Base-by-base conservation (phyloP, 2,888 invertebrate species). In the Hipparchia sbordonii region DNA sequence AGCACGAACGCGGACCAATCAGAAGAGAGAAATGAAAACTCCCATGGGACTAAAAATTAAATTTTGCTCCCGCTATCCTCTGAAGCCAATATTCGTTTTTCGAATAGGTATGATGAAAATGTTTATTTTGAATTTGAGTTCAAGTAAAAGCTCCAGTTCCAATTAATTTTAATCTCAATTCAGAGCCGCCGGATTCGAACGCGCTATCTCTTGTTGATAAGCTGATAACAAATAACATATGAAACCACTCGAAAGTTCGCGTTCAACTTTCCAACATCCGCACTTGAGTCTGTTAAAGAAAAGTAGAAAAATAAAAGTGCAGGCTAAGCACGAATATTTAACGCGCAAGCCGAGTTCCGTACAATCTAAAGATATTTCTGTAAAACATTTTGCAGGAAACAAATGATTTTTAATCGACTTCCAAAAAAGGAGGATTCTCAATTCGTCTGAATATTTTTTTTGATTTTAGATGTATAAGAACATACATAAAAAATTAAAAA, bases 151-250 rank as follows among this genome's bases (percentile, higher is more conserved):
- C 13, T 12, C 3, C 61, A 61, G 13, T 0, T n/a, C 46, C 46
- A 67, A 67, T 67, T 57, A 10, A 67, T 59, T 67, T 67, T 48
- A 59, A 57, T 67, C 67, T 59, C 48, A 51, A 33, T 67, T 48
- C 57, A 46, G 23, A 59, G 23, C 13, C 46, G 56, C n/a, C 23
- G 56, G 67, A 45, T 48, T 2, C 46, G 59, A 56, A 45, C 48
- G 7, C 33, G 51, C 65, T 67, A 67, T 67, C 67, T 67, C 48
- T 65, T 12, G 23, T 59, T 59, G 67, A 67, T 67, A 67, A 67
- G 7, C 67, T 4, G 67, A 67, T 67, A 67, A 59, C 67, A 67
- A 67, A 33, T 67, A 33, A 67, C 67, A 67, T 59, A 48, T 33
- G 59, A 67, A 67, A 59, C 48, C 67, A 67, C 59, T 67, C 56